Conservation (phyloP, 1,140 invertebrate species). For the Calephelis nemesis region DNA sequence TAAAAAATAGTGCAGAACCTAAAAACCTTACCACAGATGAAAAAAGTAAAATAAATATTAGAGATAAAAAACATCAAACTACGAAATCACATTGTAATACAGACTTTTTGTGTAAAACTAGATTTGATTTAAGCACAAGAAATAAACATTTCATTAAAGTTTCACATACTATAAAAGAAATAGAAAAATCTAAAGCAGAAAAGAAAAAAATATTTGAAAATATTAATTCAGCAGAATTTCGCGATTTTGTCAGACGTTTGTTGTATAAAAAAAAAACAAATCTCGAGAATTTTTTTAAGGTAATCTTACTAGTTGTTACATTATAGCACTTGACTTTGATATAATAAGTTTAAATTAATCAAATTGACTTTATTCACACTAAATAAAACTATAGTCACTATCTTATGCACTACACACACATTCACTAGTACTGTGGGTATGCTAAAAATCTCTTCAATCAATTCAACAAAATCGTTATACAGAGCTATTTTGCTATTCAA, state of each 20-base stretch:
- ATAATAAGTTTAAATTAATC: too few relatives aligned
- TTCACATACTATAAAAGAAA: background rate
- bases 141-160: background rate
- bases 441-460: too few relatives aligned
- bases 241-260: background rate
- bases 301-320: too few relatives aligned
- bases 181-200: background rate
- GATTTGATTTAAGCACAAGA: background rate
- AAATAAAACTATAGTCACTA: too few relatives aligned
- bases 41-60: background rate
- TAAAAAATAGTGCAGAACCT: background rate
- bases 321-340: too few relatives aligned
- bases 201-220: background rate
- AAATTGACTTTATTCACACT: too few relatives aligned
- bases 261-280: conserved; percentile 1
- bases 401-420: too few relatives aligned
- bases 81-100: background rate
- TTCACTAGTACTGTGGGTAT: too few relatives aligned
- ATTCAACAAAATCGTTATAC: too few relatives aligned
- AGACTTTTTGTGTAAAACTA: background rate
- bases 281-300: too few relatives aligned
- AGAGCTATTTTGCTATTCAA: too few relatives aligned
- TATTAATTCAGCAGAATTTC: too few relatives aligned
- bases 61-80: background rate
- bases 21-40: background rate